Conservation (phyloP, 2,113 vertebrate genomes). For the Aptenodytes patagonicus region DNA sequence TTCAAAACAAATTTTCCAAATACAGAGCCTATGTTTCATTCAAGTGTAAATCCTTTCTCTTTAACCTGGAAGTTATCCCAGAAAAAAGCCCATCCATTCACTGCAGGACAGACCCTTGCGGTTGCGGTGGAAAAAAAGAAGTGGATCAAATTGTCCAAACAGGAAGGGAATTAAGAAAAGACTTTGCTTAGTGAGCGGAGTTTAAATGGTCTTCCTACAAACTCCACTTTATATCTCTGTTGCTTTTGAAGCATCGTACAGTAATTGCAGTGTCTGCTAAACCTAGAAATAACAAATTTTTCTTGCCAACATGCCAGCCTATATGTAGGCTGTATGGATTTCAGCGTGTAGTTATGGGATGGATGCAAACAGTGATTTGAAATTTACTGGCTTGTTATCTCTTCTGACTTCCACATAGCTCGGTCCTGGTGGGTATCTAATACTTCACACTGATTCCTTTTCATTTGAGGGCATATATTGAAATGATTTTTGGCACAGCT, state of each 20-base stretch:
- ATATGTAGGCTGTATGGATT: neutral
- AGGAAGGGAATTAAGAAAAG: constrained; percentile 47
- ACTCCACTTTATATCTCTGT: neutral
- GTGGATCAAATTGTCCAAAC: constrained; percentile 30
- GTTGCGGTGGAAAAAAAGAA: neutral
- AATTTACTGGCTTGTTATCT: neutral
- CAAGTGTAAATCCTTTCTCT: constrained; percentile 65
- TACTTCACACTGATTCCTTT: neutral
- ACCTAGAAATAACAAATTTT: constrained; percentile 15
- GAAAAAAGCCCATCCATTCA: constrained; percentile 46
- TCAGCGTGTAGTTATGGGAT: neutral
- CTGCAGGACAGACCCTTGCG: constrained; percentile 14
- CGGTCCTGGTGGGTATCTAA: neutral
- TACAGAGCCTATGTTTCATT: constrained; percentile 54
- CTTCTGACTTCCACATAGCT: neutral
- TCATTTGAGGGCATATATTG: neutral
- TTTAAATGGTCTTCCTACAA: neutral
- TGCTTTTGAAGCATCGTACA: constrained; percentile 7
- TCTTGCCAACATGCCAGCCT: neutral
- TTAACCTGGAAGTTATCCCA: constrained; percentile 65
- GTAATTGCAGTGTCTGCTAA: constrained; percentile 16
- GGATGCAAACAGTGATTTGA: neutral
- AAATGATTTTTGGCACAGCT: neutral
- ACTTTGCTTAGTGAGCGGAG: neutral
- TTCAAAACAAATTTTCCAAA: constrained; percentile 61